Conservation (phyloP, 1,140 invertebrate species). For the Drusus annulatus region DNA sequence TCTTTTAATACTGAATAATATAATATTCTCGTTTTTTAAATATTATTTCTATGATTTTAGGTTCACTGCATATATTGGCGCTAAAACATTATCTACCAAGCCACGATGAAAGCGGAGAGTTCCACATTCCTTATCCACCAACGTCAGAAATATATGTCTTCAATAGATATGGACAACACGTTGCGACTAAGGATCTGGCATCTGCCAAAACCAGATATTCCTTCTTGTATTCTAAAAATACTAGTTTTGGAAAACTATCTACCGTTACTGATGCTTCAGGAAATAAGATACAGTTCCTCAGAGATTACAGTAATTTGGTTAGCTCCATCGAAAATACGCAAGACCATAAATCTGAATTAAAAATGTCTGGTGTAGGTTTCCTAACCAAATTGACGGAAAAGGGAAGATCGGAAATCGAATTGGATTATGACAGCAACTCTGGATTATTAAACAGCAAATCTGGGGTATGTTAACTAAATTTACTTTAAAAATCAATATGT, state of each 20-base stretch:
- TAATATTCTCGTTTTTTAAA: too few relatives aligned
- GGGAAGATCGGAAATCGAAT: slow-evolving; percentile 84
- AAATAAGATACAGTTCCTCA: slow-evolving; percentile 92
- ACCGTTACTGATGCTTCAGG: slow-evolving; percentile 93
- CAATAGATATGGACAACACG: slow-evolving; percentile 95
- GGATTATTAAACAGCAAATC: slow-evolving; percentile 86
- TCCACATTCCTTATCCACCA: slow-evolving; percentile 92
- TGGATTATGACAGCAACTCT: slow-evolving; percentile 88
- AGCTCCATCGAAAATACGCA: slow-evolving; percentile 95
- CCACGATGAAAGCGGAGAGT: slow-evolving; percentile 92
- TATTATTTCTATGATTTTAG: slow-evolving; percentile 62
- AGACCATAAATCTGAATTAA: slow-evolving; percentile 91
- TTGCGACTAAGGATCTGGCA: slow-evolving; percentile 92
- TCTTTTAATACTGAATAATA: too few relatives aligned
- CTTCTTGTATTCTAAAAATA: slow-evolving; percentile 97
- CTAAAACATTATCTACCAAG: slow-evolving; percentile 91
- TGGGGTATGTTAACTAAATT: slow-evolving; percentile 70
- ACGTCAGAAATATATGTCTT: slow-evolving; percentile 96
- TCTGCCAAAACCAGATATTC: slow-evolving; percentile 94
- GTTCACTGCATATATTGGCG: slow-evolving; percentile 89
- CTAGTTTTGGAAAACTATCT: slow-evolving; percentile 93
- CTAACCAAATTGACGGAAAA: slow-evolving; percentile 87
- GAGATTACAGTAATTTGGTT: slow-evolving; percentile 91
- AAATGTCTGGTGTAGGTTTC: slow-evolving; percentile 90
- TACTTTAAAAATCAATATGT: background rate